Base-by-base conservation (phyloP, 2,888 invertebrate species). In the Lysandra bellargus region DNA sequence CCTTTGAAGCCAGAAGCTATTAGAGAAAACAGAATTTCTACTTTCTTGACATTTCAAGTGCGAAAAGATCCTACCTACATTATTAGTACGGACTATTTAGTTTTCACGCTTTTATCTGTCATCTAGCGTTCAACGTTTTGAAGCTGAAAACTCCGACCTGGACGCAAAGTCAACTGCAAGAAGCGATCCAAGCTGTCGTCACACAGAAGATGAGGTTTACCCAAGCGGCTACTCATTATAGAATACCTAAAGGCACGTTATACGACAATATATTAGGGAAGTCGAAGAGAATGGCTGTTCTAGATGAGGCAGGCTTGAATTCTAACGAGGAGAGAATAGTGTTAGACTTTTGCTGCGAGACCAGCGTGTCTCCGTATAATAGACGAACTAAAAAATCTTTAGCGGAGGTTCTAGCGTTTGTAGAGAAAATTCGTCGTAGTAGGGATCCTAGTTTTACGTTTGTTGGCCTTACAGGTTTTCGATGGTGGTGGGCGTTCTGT, bases 401-500 rank as follows among this genome's bases (percentile, higher is more conserved):
- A 2, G 91, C 92, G 80, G 95, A 96, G 77, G 95, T 97, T 17
- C 87, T 97, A 72, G 91, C 92, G 77, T 97, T 95, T 85, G 97
- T 97, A n/a, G 96, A 96, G 85, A 96, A 95, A 83, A 87, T 97
- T 80, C 92, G 95, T 84, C 92, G 86, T 69, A 83, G 79, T 61
- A 92, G 96, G 81, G 96, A 96, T 80, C 96, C 97, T 2, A 95
- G 93, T 82, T 97, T 97, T 86, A 90, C 95, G 81, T 97, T 97
- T 85, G 95, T 95, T 80, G 96, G 96, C n/a, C 92, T 96, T n/a
- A 95, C 96, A 37, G 97, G 97, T 0, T 97, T 96, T 85, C 91
- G 97, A 17, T 97, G 97, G 97, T 97, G 97, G 97, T 97, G 97
- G 97, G 97, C 97, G 0, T 97, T 97, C 85, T 97, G 97, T 91